phyloP scores from a whole-genome alignment of 2,797 vertebrate species.

The Dromococcyx pavoninus region DNA sequence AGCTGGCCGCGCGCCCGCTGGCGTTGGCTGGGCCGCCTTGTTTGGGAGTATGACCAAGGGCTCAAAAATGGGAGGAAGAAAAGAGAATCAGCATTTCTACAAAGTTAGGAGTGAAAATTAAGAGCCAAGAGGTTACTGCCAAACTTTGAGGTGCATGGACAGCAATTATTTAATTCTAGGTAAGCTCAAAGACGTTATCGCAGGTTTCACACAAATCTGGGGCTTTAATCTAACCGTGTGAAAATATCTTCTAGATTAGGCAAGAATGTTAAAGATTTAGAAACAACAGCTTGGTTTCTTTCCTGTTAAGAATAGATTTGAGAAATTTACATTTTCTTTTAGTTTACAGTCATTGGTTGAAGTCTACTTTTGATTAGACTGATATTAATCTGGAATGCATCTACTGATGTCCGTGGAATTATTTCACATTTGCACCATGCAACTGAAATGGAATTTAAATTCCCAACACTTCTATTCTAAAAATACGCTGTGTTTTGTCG shows the following conservation, averaged over 20 bases:
- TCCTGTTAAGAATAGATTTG: not conserved
- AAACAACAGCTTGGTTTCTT: not conserved
- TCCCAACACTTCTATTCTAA: not conserved
- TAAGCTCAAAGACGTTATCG: not conserved
- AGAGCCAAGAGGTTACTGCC: not conserved
- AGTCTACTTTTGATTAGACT: not conserved
- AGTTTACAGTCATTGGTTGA: not conserved
- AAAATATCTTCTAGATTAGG: not conserved
- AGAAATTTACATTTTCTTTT: not conserved
- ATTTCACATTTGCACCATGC: not conserved
- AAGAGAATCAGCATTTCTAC: not conserved
- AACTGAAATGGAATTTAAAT: not conserved
- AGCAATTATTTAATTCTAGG: not conserved
- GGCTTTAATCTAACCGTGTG: not conserved
- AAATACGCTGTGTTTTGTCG: slow-evolving; percentile 5
- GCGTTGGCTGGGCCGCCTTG: not conserved
- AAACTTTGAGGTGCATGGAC: not conserved
- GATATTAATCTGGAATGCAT: not conserved
- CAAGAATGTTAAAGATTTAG: not conserved
- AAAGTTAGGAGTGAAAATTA: not conserved
- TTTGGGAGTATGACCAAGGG: not conserved
- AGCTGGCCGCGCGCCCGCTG: slow-evolving; percentile 9
- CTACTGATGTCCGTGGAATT: not conserved
- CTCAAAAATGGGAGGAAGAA: slow-evolving; percentile 12
- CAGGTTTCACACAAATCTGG: not conserved